Conservation (phyloP, 2,113 vertebrate species). For the Hucho hucho region DNA sequence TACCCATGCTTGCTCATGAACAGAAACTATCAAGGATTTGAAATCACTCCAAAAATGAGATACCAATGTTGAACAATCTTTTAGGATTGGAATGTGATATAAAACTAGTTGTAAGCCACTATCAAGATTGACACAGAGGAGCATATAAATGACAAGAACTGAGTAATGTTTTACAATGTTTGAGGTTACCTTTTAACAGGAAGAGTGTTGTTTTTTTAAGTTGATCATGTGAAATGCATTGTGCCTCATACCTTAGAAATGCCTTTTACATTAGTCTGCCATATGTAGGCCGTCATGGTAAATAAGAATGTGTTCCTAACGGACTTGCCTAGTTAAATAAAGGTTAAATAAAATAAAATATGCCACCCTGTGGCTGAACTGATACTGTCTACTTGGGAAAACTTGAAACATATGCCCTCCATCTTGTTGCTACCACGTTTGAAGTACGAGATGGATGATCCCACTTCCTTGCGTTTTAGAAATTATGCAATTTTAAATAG, state of each 20-base stretch:
- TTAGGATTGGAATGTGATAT: background rate
- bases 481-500: too few relatives aligned
- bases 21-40: background rate
- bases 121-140: background rate
- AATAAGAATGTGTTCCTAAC: too few relatives aligned
- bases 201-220: background rate
- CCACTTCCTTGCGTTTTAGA: too few relatives aligned
- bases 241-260: background rate
- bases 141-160: background rate
- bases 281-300: too few relatives aligned
- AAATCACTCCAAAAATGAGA: background rate
- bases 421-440: background rate
- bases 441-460: background rate
- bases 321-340: too few relatives aligned
- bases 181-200: background rate
- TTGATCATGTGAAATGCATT: background rate
- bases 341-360: background rate
- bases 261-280: background rate
- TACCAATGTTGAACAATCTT: background rate
- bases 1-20: background rate
- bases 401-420: too few relatives aligned
- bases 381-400: too few relatives aligned
- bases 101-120: background rate
- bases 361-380: background rate
- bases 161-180: background rate